phyloP scores from a whole-genome alignment of 2,797 vertebrate genomes.

The Myoxocephalus aenaeus region DNA sequence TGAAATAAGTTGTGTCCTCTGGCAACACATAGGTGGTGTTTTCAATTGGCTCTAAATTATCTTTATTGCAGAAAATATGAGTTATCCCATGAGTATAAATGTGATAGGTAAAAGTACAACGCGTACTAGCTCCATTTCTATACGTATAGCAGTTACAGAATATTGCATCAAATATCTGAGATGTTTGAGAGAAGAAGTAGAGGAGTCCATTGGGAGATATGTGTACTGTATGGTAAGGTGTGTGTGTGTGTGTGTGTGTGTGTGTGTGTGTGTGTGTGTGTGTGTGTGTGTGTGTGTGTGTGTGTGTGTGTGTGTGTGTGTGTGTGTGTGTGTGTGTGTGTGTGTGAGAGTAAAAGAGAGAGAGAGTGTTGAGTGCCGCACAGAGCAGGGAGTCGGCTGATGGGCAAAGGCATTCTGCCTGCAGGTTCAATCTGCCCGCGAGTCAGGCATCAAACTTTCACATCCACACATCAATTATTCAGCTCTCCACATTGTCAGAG shows the following conservation, averaged over 20 bases:
- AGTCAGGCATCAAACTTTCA: slow-evolving; percentile 87
- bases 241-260: slow-evolving; percentile 17
- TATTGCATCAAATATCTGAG: slow-evolving; percentile 71
- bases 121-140: slow-evolving; percentile 37
- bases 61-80: neutral
- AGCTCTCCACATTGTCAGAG: slow-evolving; percentile 74
- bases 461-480: slow-evolving; percentile 85
- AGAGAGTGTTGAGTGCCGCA: slow-evolving; percentile 62
- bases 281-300: slow-evolving; percentile 29
- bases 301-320: slow-evolving; percentile 21
- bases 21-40: neutral
- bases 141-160: slow-evolving; percentile 58
- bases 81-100: slow-evolving; percentile 22
- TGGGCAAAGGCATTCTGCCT: slow-evolving; percentile 78
- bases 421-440: slow-evolving; percentile 84
- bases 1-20: slow-evolving; percentile 13
- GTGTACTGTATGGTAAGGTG: slow-evolving; percentile 65
- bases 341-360: slow-evolving; percentile 23
- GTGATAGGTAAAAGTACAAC: slow-evolving; percentile 40
- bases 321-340: slow-evolving; percentile 22
- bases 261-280: slow-evolving; percentile 20
- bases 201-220: slow-evolving; percentile 61
- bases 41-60: neutral
- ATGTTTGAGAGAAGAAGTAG: slow-evolving; percentile 60
- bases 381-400: slow-evolving; percentile 75